Base-by-base conservation (phyloP, 2,113 vertebrate genomes). In the Oxyruncus cristatus region DNA sequence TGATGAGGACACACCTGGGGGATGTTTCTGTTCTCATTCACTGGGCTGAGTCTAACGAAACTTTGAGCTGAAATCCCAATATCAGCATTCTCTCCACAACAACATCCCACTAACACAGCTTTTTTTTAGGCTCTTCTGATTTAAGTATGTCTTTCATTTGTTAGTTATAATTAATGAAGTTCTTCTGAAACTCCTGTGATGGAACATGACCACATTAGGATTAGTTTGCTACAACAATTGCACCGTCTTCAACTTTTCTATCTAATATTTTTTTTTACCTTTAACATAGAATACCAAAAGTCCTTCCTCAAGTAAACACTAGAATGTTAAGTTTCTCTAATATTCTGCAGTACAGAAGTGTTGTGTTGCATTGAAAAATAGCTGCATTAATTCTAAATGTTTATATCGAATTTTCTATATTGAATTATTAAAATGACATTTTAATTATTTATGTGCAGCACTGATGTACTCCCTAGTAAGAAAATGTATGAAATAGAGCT, bases 351-450 rank as follows among this genome's bases (percentile, higher is more conserved):
- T 78, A 89, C 50, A 49, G 58, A 75, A 75, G 15, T 75, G 41
- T 85, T 85, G 62, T 90, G 21, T 68, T 96, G 33, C 35, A 72
- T 23, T 94, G 56, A 94, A 93, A 91, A 94, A 58, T 55, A 93
- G 33, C 18, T 5, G 23, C 62, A 96, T 91, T 95, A 78, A 91
- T 89, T 97, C 90, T 84, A 95, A 94, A 83, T 82, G n/a, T 86
- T 97, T 94, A 78, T 92, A 89, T 27, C 94, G 35, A 30, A 87
- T 89, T 93, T 66, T 72, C 67, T 93, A 44, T 87, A 78, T 83
- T 86, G 77, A 96, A 96, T 94, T 96, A 93, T 98, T 97, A 94
- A 97, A 97, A 93, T 81, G 23, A 30, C 3, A 39, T 33, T 90
- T 97, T 75, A 95, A 92, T 96, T 86, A 96, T 97, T 97, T 85